phyloP scores from a whole-genome alignment of 2,888 invertebrate genomes.

The Himalopsyche anomala region DNA sequence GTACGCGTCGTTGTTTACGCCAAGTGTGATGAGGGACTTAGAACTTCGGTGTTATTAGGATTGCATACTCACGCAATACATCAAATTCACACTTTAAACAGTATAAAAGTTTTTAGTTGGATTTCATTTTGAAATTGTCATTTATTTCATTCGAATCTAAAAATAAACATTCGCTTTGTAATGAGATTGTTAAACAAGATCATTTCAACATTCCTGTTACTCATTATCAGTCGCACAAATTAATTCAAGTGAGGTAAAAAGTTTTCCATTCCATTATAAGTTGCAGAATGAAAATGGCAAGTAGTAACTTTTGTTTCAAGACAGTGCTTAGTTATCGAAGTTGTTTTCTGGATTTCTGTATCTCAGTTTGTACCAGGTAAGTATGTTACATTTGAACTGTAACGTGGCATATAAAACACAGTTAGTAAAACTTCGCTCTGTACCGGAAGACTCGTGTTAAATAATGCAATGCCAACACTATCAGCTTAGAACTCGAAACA shows the following conservation, averaged over 20 bases:
- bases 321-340: conserved; percentile 50
- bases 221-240: conserved; percentile 3
- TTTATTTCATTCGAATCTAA: no score
- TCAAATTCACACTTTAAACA: no score
- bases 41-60: no score
- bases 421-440: neutral
- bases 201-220: neutral
- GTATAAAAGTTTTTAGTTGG: no score
- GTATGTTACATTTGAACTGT: conserved; percentile 21
- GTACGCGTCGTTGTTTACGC: no score
- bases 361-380: neutral
- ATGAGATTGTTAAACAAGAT: neutral
- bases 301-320: conserved; percentile 57
- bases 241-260: conserved; percentile 50
- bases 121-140: no score
- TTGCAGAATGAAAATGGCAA: conserved; percentile 45
- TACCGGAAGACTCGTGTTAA: neutral
- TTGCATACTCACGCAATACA: no score
- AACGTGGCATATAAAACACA: neutral
- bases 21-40: no score
- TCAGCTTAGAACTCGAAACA: no score
- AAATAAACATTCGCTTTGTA: no score
- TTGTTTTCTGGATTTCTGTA: conserved; percentile 4
- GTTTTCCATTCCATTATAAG: conserved; percentile 59
- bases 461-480: neutral